Evolutionary conservation across 2,113 vertebrate genomes (phyloP), one percentile per base, ranked within the genome.

Genomic region (Patagioenas fasciata): DNA sequence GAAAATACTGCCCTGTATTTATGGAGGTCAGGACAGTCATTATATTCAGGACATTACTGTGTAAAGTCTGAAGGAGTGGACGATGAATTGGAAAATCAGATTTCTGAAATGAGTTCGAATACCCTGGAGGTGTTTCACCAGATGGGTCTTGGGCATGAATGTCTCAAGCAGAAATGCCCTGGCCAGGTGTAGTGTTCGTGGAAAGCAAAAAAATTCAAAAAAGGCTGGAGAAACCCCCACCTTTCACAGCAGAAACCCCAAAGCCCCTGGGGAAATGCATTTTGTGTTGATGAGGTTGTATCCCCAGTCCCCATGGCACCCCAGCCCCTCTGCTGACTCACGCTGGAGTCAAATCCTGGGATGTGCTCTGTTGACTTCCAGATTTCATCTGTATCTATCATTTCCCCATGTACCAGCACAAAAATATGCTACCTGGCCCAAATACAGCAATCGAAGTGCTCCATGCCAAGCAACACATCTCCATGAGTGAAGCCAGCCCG

Each of bases 1-100:
- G 84, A 81, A 96, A 95, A 95, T 79, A 38, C 57, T 64, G 57
- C 73, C 77, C 83, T 75, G 80, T 91, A 57, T 92, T 95, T 91
- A 71, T 75, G 73, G 95, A 93, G 93, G 93, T 91, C 89, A 96
- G 73, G 69, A 84, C 48, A 81, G 84, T 75, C 80, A 84, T 96
- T 93, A 91, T 34, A 47, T 56, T 24, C 88, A 84, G 89, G 88
- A 74, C 57, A 48, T 62, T 79, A 71, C 86, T 36, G 31, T 69
- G 50, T 62, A 36, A 51, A 89, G 53, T 80, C 80, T 80, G 19
- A 50, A 87, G 48, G 57, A 95, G 87, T 6, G 34, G 73, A 48
- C 2, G 2, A 92, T 50, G 61, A 89, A 89, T 72, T 70, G 34
- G 69, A 69, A 92, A 86, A 84, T 61, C 80, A 65, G 61, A 56